Conservation (phyloP, 1,140 invertebrate species). For the Carposina sasakii region DNA sequence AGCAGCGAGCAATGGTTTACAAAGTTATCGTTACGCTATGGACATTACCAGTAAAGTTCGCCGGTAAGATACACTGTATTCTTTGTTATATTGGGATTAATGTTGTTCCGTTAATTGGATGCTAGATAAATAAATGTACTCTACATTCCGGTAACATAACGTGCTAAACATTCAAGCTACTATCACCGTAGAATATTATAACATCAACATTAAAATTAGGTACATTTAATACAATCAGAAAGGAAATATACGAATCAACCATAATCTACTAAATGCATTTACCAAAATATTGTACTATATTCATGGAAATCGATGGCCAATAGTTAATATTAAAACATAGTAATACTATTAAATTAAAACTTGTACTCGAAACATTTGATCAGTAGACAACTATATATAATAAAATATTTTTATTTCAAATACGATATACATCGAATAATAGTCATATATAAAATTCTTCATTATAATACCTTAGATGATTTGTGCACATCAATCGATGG, state of each 20-base stretch:
- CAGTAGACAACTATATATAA: slow-evolving; percentile 49
- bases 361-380: slow-evolving; percentile 57
- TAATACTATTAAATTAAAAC: slow-evolving; percentile 28
- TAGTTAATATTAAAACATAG: slow-evolving; percentile 15
- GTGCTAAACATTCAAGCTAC: too few relatives aligned
- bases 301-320: slow-evolving; percentile 30
- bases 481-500: background rate
- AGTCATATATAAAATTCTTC: slow-evolving; percentile 48
- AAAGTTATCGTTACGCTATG: too few relatives aligned
- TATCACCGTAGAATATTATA: too few relatives aligned
- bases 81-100: too few relatives aligned
- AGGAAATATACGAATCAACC: too few relatives aligned
- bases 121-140: too few relatives aligned
- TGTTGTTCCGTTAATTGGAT: too few relatives aligned
- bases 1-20: too few relatives aligned
- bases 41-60: too few relatives aligned
- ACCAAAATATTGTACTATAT: slow-evolving; percentile 53
- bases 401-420: slow-evolving; percentile 47
- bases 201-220: slow-evolving; percentile 22
- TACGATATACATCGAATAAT: slow-evolving; percentile 60
- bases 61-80: too few relatives aligned
- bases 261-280: slow-evolving; percentile 63
- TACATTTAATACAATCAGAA: slow-evolving; percentile 31
- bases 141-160: too few relatives aligned
- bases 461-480: slow-evolving; percentile 28